Percentiles rank a stretch among this genome's conserved stretches.
These are phyloP conservation scores for Babylonia areolata DNA, from an alignment of 1,140 invertebrate species.

Conservation along the genomic window DNA sequence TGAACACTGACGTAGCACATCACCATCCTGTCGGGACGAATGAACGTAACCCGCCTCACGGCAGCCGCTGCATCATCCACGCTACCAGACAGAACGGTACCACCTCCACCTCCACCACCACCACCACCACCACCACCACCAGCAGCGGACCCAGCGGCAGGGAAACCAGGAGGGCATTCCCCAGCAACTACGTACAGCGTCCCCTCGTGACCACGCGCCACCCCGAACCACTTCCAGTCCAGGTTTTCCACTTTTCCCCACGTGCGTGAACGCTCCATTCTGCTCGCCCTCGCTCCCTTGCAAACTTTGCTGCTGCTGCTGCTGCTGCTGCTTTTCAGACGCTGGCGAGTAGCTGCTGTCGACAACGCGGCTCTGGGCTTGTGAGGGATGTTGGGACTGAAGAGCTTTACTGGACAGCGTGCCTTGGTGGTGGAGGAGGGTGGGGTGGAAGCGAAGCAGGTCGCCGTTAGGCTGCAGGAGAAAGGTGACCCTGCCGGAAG, in stretches of 20 bases:
- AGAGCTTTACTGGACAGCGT: not conserved
- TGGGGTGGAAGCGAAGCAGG: constrained; percentile 15
- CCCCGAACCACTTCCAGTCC: constrained; percentile 34
- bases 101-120: not conserved
- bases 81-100: too few relatives aligned
- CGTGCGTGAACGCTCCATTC: not conserved
- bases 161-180: not conserved
- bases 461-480: constrained; percentile 12
- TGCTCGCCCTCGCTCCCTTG: not conserved
- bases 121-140: not conserved
- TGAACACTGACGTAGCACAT: constrained; percentile 29
- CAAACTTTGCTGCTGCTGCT: not conserved
- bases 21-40: constrained; percentile 9
- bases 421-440: not conserved
- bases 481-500: not conserved
- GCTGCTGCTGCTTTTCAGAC: not conserved
- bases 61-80: too few relatives aligned
- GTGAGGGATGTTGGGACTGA: too few relatives aligned
- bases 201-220: not conserved
- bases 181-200: constrained; percentile 31
- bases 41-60: too few relatives aligned
- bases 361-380: too few relatives aligned
- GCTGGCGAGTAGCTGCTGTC: too few relatives aligned
- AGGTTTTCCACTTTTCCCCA: not conserved
- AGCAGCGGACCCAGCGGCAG: not conserved